Evolutionary conservation across 37 sponge, comb jelly and placozoan genomes (phyloP).

Genomic region (Diacarnus erythraeanus): DNA sequence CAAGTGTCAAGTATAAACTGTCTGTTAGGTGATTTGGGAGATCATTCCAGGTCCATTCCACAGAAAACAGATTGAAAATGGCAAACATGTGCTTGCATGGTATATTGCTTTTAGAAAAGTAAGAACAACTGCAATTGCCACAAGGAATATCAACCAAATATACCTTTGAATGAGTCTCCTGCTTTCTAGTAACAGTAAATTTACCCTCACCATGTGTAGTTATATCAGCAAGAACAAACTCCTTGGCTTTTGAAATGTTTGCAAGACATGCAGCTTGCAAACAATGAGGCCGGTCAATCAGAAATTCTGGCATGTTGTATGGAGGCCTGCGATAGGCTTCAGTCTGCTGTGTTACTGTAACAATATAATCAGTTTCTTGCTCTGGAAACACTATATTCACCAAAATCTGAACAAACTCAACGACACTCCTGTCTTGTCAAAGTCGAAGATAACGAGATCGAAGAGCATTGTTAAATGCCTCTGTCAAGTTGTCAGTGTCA

Average conservation of each 20-base stretch:
- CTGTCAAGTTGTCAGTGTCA: conserved; percentile 2
- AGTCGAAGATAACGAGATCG: background rate
- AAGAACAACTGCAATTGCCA: conserved; percentile 21
- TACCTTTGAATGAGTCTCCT: background rate
- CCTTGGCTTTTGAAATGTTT: background rate
- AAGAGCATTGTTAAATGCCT: conserved; percentile 12
- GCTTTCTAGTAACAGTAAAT: conserved; percentile 17
- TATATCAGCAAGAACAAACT: conserved; percentile 4
- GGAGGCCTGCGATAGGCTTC: conserved; percentile 9
- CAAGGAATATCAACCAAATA: conserved; percentile 11
- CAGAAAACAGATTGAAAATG: background rate
- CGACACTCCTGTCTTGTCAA: background rate
- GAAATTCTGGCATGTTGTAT: conserved; percentile 12
- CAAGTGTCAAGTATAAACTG: background rate
- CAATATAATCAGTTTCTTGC: background rate
- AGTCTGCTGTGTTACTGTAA: conserved; percentile 9
- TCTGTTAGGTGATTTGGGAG: conserved; percentile 16
- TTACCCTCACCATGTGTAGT: conserved; percentile 6
- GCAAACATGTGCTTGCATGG: conserved; percentile 45
- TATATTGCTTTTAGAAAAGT: conserved; percentile 22
- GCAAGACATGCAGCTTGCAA: conserved; percentile 17
- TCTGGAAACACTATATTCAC: no score
- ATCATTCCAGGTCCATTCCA: conserved; percentile 19
- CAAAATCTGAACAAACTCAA: conserved; percentile 4
- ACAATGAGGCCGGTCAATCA: background rate